phyloP scores from a whole-genome alignment of 1,140 invertebrate species.

The Orchestia grillus region DNA sequence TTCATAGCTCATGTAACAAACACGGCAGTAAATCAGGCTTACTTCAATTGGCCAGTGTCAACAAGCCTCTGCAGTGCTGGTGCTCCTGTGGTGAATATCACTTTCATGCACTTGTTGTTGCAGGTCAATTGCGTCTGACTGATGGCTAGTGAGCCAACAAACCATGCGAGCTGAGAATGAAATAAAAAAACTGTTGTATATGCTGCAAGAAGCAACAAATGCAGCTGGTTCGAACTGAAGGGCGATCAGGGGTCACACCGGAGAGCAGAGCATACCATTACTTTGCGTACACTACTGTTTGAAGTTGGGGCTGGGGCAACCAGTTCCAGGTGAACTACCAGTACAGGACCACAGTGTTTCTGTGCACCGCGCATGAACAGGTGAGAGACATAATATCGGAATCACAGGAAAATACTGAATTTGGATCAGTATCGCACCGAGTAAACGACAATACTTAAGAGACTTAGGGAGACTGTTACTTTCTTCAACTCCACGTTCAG shows the following conservation, averaged over 20 bases:
- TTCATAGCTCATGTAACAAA: neutral
- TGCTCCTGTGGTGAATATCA: constrained; percentile 17
- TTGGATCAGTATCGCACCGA: no score
- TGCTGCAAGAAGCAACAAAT: neutral
- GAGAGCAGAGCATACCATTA: neutral
- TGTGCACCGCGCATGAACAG: neutral
- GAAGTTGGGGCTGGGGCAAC: neutral
- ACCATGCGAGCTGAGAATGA: neutral
- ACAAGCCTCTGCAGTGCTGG: neutral
- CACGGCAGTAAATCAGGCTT: constrained; percentile 9
- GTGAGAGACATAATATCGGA: neutral
- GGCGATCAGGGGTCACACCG: neutral
- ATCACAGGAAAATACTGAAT: neutral
- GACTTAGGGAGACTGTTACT: no score
- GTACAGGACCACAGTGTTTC: neutral
- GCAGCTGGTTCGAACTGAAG: neutral
- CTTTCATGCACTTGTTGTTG: constrained; percentile 12
- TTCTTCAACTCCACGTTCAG: no score
- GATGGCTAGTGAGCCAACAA: neutral
- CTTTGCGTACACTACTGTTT: neutral
- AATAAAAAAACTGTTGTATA: neutral
- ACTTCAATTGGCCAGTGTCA: constrained; percentile 12
- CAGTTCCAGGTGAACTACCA: neutral
- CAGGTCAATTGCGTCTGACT: constrained; percentile 14
- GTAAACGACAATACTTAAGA: no score